phyloP scores from a whole-genome alignment of 1,140 invertebrate genomes.

The Caligus rogercresseyi region DNA sequence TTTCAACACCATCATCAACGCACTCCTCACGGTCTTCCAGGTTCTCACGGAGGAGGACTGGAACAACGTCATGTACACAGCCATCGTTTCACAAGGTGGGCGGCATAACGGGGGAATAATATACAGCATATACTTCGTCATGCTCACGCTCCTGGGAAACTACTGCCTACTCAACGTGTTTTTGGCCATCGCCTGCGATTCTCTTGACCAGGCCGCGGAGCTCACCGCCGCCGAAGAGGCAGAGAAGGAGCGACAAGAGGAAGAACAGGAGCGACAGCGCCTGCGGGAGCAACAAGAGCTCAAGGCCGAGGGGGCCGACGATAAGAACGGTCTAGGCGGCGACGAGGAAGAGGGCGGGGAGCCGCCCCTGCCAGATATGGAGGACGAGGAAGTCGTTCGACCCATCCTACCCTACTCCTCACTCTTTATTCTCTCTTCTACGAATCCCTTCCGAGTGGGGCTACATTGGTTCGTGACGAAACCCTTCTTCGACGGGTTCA shows the following conservation, averaged over 20 bases:
- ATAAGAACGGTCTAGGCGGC: slow-evolving; percentile 24
- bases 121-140: slow-evolving; percentile 38
- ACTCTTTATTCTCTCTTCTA: slow-evolving; percentile 41
- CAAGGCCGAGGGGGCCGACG: slow-evolving; percentile 23
- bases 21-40: slow-evolving; percentile 93
- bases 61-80: slow-evolving; percentile 42
- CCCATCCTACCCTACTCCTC: slow-evolving; percentile 43
- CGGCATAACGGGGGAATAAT: slow-evolving; percentile 33
- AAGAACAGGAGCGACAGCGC: slow-evolving; percentile 7
- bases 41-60: slow-evolving; percentile 42
- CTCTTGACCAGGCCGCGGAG: slow-evolving; percentile 41
- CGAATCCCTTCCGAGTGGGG: slow-evolving; percentile 34
- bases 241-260: slow-evolving; percentile 34
- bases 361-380: slow-evolving; percentile 28
- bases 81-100: slow-evolving; percentile 36
- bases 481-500: slow-evolving; percentile 40
- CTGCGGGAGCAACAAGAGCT: slow-evolving; percentile 1
- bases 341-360: slow-evolving; percentile 24
- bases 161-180: slow-evolving; percentile 41
- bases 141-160: slow-evolving; percentile 40
- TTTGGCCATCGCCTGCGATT: slow-evolving; percentile 42
- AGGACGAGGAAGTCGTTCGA: slow-evolving; percentile 29
- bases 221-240: slow-evolving; percentile 28
- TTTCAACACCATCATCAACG: slow-evolving; percentile 96
- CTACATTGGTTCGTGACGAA: slow-evolving; percentile 36